Conservation (phyloP, 1,140 invertebrate genomes). For the Caligus rogercresseyi region DNA sequence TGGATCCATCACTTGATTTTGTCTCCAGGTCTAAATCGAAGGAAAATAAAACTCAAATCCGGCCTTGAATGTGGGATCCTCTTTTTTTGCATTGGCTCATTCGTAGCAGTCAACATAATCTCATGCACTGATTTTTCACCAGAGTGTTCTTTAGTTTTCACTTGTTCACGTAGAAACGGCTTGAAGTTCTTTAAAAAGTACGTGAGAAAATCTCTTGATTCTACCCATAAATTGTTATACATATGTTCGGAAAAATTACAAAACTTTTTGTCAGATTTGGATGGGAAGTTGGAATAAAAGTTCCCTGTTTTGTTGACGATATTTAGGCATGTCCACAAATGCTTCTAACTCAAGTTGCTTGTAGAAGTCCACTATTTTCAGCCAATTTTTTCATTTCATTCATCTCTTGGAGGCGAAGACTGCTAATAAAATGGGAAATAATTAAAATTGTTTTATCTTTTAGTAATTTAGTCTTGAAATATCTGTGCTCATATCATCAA, state of each 20-base stretch:
- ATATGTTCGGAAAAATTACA: neutral
- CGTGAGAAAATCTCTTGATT: neutral
- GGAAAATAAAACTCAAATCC: conserved; percentile 22
- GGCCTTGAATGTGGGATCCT: conserved; percentile 29
- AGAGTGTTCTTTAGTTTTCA: neutral
- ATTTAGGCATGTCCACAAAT: neutral
- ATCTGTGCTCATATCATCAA: neutral
- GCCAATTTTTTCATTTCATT: neutral
- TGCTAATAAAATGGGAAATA: neutral
- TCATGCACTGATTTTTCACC: neutral
- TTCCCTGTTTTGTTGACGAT: neutral
- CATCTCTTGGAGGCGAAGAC: neutral
- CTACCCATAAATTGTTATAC: neutral
- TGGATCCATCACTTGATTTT: neutral
- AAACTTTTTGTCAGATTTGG: neutral
- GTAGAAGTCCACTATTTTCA: neutral
- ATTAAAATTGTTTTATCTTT: neutral
- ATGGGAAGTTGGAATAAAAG: neutral
- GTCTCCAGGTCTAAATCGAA: conserved; percentile 16
- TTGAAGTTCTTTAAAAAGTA: neutral
- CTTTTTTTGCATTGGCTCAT: conserved; percentile 26
- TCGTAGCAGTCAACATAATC: neutral
- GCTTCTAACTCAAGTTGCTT: neutral
- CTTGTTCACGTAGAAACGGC: neutral
- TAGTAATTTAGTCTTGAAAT: neutral